Evolutionary conservation across 2,113 vertebrate species (phyloP).

Genomic region (Sylvilagus bachmani): DNA sequence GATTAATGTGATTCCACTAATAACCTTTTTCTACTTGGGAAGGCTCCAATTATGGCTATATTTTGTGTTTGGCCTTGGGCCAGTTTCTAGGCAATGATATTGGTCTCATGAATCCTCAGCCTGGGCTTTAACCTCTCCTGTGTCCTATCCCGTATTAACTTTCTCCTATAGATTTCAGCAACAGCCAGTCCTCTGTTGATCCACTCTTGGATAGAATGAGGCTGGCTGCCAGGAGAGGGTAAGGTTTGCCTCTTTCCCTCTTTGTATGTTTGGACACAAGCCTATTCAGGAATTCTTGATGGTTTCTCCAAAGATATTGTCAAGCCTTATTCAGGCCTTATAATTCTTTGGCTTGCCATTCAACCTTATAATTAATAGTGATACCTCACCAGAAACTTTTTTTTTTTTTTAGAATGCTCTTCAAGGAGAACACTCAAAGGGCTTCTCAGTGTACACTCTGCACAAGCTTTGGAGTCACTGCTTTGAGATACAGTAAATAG

Average conservation of each 20-base stretch:
- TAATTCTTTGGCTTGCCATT: slow-evolving; percentile 68
- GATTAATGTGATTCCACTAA: slow-evolving; percentile 76
- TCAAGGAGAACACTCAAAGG: slow-evolving; percentile 68
- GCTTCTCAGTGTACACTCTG: slow-evolving; percentile 30
- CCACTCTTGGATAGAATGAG: slow-evolving; percentile 36
- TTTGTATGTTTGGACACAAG: slow-evolving; percentile 9
- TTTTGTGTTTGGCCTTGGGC: slow-evolving; percentile 75
- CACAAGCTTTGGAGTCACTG: neutral
- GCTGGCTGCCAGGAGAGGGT: neutral
- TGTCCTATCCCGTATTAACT: neutral
- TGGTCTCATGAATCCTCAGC: slow-evolving; percentile 35
- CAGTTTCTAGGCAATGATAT: slow-evolving; percentile 64
- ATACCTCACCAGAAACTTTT: slow-evolving; percentile 39
- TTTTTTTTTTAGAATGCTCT: slow-evolving; percentile 38
- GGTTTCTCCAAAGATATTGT: slow-evolving; percentile 55
- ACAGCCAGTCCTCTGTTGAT: slow-evolving; percentile 21
- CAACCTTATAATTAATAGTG: slow-evolving; percentile 76
- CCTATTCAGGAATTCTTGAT: slow-evolving; percentile 54
- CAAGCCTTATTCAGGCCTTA: slow-evolving; percentile 29
- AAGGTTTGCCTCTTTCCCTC: neutral
- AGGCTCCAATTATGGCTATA: slow-evolving; percentile 74
- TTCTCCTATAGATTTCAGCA: slow-evolving; percentile 49
- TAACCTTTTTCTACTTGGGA: slow-evolving; percentile 80
- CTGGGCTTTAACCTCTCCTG: slow-evolving; percentile 66
- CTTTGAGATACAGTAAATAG: neutral